These are phyloP conservation scores for Galendromus occidentalis DNA, from an alignment of 1,140 invertebrate genomes.

Conservation along the genomic window DNA sequence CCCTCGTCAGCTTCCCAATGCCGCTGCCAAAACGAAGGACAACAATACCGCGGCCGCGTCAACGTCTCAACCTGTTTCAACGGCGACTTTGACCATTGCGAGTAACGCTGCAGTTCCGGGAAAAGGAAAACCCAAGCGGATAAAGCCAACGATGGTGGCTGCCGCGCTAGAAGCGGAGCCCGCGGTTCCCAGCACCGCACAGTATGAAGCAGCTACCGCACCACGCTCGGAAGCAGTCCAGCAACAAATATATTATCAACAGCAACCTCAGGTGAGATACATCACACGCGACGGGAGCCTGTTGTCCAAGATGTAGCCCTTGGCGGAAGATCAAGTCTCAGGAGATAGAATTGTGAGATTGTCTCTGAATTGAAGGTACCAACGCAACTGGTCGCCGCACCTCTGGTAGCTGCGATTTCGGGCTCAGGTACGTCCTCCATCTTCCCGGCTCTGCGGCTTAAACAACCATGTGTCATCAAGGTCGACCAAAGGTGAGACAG, in stretches of 20 bases:
- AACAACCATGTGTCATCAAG: background rate
- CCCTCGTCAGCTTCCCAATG: slow-evolving; percentile 13
- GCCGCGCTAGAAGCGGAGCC: background rate
- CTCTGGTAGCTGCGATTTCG: background rate
- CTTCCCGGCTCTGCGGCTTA: background rate
- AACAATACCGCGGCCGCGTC: background rate
- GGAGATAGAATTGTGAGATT: background rate
- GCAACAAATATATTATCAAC: background rate
- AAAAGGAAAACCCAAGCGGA: background rate
- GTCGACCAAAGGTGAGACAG: background rate
- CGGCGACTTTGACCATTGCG: background rate
- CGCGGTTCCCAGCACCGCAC: background rate
- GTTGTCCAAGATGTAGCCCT: background rate
- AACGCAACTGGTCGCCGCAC: background rate
- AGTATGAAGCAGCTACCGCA: background rate
- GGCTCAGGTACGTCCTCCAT: background rate
- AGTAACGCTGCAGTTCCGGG: background rate
- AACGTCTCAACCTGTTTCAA: slow-evolving; percentile 7
- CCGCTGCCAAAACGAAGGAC: background rate
- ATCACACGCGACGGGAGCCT: background rate
- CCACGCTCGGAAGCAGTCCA: background rate
- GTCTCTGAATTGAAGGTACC: background rate
- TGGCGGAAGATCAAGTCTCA: background rate
- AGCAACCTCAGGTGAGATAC: background rate
- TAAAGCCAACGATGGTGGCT: background rate